Conservation (phyloP, 2,797 vertebrate species). For the Cirrhinus molitorella region DNA sequence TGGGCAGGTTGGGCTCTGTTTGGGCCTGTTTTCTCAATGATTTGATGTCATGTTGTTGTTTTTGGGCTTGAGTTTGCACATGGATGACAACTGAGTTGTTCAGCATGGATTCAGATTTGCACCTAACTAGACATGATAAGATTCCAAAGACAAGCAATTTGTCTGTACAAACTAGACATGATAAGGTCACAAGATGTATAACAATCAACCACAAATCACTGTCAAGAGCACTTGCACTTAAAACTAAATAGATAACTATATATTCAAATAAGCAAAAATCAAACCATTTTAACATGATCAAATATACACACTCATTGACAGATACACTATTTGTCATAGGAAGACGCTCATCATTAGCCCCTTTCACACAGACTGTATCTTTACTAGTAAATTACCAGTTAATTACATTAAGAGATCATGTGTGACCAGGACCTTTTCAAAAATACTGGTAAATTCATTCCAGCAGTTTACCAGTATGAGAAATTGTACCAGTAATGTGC, state of each 20-base stretch:
- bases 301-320: not conserved
- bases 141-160: not conserved
- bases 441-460: no score
- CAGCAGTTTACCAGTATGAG: no score
- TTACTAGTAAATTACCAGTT: no score
- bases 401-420: no score
- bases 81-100: not conserved
- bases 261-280: no score
- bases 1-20: not conserved
- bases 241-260: not conserved
- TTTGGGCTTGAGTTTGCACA: constrained; percentile 13
- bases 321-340: not conserved
- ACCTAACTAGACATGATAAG: not conserved
- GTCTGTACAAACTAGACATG: not conserved
- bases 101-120: not conserved
- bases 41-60: constrained; percentile 10
- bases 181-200: not conserved
- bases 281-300: not conserved
- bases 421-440: no score
- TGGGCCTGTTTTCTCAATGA: not conserved
- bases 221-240: not conserved
- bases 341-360: not conserved
- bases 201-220: not conserved
- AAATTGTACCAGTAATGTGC: no score
- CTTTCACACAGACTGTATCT: no score